Evolutionary conservation across 2,113 vertebrate genomes (phyloP).

Genomic region (Halichoerus grypus): DNA sequence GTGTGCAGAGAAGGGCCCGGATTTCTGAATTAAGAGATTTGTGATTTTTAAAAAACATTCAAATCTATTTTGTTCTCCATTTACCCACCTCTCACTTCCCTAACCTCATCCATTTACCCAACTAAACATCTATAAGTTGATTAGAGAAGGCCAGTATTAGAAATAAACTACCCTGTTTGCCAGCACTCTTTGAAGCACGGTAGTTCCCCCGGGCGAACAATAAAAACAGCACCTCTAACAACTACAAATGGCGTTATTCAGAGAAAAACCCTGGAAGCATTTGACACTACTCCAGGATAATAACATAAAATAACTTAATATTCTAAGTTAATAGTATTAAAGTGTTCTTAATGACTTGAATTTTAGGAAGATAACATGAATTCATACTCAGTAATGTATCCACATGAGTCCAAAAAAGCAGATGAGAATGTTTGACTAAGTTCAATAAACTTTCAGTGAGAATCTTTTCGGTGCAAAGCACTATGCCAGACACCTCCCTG

Average conservation of each 20-base stretch:
- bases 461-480: background rate
- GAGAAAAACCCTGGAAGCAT: background rate
- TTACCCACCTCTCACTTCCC: background rate
- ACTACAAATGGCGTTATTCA: background rate
- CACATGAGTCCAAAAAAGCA: background rate
- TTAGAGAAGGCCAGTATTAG: background rate
- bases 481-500: background rate
- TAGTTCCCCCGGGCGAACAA: background rate
- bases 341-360: background rate
- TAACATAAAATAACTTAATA: background rate
- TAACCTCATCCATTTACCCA: background rate
- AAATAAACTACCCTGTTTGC: background rate
- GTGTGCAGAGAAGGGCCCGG: conserved; percentile 48
- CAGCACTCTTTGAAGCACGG: background rate
- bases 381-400: background rate
- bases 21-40: background rate
- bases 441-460: background rate
- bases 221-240: background rate
- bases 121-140: background rate
- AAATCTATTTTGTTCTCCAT: background rate
- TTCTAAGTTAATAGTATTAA: background rate
- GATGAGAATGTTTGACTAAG: background rate
- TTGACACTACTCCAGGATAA: background rate
- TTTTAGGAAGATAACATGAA: background rate
- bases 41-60: background rate